Percentiles rank a stretch among this genome's conserved stretches.
Evolutionary conservation across 2,888 invertebrate genomes (phyloP).

Genomic region (Hydriomena furcata): DNA sequence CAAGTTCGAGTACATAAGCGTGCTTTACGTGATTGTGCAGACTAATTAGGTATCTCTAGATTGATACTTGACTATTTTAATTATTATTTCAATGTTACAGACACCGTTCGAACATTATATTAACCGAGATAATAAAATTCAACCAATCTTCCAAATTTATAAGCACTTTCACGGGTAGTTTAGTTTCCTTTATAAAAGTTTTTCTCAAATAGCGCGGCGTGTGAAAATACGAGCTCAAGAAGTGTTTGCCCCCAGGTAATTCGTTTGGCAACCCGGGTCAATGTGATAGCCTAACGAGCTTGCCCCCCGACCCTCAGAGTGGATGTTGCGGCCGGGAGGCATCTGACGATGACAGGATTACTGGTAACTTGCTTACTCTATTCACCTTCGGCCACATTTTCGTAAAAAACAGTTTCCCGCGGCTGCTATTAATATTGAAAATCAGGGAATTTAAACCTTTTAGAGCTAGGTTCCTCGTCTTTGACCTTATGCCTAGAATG

Average conservation of each 20-base stretch:
- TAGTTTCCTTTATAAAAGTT: neutral
- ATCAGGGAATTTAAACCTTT: too few relatives aligned
- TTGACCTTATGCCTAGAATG: too few relatives aligned
- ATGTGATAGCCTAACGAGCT: constrained; percentile 53
- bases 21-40: too few relatives aligned
- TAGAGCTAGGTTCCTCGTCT: too few relatives aligned
- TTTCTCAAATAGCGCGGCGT: neutral
- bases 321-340: constrained; percentile 70
- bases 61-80: too few relatives aligned
- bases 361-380: constrained; percentile 49
- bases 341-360: constrained; percentile 56
- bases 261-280: constrained; percentile 38
- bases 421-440: too few relatives aligned
- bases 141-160: neutral
- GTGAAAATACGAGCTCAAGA: constrained; percentile 7
- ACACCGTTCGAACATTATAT: neutral
- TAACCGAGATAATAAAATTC: neutral
- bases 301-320: constrained; percentile 58
- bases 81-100: too few relatives aligned
- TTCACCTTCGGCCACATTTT: constrained; percentile 26
- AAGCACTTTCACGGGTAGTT: constrained; percentile 1
- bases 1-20: too few relatives aligned
- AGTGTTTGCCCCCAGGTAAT: constrained; percentile 28
- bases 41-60: too few relatives aligned
- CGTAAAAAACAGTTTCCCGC: neutral